Evolutionary conservation across 1,140 invertebrate species (phyloP), one percentile per base, ranked within the genome.

Genomic region (Drosophila arawakana): DNA sequence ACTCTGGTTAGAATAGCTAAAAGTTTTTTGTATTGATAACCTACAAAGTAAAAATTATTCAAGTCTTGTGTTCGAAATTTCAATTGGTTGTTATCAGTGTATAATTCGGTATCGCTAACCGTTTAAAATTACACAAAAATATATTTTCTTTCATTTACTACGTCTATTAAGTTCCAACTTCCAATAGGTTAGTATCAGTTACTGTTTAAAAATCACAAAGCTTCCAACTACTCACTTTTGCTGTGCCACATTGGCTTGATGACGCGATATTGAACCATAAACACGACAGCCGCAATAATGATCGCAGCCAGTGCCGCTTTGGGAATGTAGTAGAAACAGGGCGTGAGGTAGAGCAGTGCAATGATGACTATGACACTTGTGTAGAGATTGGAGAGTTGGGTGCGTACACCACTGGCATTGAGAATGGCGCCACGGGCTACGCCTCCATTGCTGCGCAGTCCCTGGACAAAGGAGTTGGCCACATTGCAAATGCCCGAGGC

Each of bases 381-480:
- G 55, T 92, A 92, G 11, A 98, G 82, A 10, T 97, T 97, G 15
- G 96, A 97, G 37, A 98, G 91, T 7, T 97, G 96, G 3, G 97
- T 98, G 79, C 95, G 94, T 0, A 98, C 97, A 7, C 98, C 98
- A 81, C 97, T 97, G 49, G 96, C 95, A 89, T 98, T 97, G 85
- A 97, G 96, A 1, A 99, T 97, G 55, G 98, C 98, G 78, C 97
- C 91, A 78, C 97, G 94, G 35, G 96, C 96, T 35, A 98, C 94
- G 39, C 96, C 97, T 41, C 97, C 98, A 35, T 97, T 97, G 4
- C 97, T 95, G 11, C 98, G 98, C 91, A 96, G 97, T 0, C 96
- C 93, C 93, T 96, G 96, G 68, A 98, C 95, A 93, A 99, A 98
- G 1, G 97, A 97, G 91, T 97, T 98, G 37, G 96, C 95, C 62